A percentile compares a stretch with the other conserved stretches of the same genome.
These are phyloP conservation scores for Yponomeuta malinellus DNA, from an alignment of 2,888 invertebrate genomes.

Conservation along the genomic window DNA sequence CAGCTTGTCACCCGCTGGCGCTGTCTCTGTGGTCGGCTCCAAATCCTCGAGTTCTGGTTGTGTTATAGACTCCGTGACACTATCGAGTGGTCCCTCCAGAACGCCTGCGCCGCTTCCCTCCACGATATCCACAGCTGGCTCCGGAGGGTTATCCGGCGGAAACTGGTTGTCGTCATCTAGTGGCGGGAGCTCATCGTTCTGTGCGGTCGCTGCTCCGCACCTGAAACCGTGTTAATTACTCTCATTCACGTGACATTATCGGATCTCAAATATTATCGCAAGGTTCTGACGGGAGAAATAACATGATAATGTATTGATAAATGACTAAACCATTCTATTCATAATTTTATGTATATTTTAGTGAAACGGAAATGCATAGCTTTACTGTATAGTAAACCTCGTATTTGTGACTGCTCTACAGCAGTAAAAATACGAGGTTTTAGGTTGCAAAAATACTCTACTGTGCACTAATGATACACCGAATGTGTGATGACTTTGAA, in stretches of 20 bases:
- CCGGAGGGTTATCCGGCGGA: slow-evolving; percentile 47
- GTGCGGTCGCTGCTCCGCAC: slow-evolving; percentile 36
- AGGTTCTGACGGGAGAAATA: slow-evolving; percentile 49
- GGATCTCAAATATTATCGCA: slow-evolving; percentile 47
- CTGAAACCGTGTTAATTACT: slow-evolving; percentile 31
- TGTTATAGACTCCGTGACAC: slow-evolving; percentile 28
- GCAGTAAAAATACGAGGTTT: no score
- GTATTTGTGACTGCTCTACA: no score
- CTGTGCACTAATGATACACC: no score
- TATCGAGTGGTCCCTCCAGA: slow-evolving; percentile 34
- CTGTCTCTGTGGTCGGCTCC: slow-evolving; percentile 31
- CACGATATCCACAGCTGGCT: slow-evolving; percentile 34
- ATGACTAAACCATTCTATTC: neutral
- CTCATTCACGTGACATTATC: slow-evolving; percentile 48
- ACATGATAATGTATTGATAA: slow-evolving; percentile 5
- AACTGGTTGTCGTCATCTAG: slow-evolving; percentile 61
- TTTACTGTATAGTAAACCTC: no score
- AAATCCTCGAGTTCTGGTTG: slow-evolving; percentile 43
- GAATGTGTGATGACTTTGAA: no score
- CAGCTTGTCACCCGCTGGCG: slow-evolving; percentile 25
- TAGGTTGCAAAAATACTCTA: no score
- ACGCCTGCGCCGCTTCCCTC: slow-evolving; percentile 51
- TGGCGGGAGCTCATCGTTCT: slow-evolving; percentile 52
- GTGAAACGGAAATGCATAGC: no score
- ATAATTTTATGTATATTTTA: no score